phyloP scores from a whole-genome alignment of 2,113 vertebrate species.

The Symphodus melops region DNA sequence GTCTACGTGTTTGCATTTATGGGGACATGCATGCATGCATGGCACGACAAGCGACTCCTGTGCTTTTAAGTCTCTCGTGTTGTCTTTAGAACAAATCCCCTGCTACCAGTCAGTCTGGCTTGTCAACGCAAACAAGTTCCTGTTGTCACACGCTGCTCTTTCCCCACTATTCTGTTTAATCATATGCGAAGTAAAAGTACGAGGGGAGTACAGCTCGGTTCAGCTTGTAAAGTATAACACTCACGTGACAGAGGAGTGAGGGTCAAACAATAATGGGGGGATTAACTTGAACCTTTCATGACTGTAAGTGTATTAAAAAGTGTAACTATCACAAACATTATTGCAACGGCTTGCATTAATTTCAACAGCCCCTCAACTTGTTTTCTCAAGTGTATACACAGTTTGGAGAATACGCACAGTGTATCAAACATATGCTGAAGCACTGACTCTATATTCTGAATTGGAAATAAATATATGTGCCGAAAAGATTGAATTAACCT shows the following conservation, averaged over 20 bases:
- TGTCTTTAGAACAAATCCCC: not conserved
- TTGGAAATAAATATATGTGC: conserved; percentile 28
- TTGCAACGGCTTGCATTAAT: conserved; percentile 13
- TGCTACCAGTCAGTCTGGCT: conserved; percentile 21
- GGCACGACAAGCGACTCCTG: conserved; percentile 1
- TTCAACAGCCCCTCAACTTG: conserved; percentile 37
- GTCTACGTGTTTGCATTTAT: conserved; percentile 22
- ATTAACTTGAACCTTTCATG: conserved; percentile 36
- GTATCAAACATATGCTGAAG: conserved; percentile 30
- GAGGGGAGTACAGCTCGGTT: conserved; percentile 25
- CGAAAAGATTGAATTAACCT: conserved; percentile 36
- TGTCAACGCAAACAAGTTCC: conserved; percentile 22
- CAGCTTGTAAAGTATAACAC: conserved; percentile 46
- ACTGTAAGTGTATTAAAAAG: conserved; percentile 7
- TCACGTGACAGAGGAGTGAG: conserved; percentile 29
- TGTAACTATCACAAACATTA: conserved; percentile 25
- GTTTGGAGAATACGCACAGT: conserved; percentile 34
- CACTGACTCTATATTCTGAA: conserved; percentile 15
- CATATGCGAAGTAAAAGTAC: conserved; percentile 18
- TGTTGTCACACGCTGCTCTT: conserved; percentile 16
- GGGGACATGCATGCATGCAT: conserved; percentile 20
- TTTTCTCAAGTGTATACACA: conserved; percentile 28
- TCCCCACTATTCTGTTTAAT: conserved; percentile 15
- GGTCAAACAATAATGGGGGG: conserved; percentile 41
- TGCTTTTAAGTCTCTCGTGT: not conserved